phyloP scores from a whole-genome alignment of 2,888 invertebrate species.

The Cheilosia vernalis region DNA sequence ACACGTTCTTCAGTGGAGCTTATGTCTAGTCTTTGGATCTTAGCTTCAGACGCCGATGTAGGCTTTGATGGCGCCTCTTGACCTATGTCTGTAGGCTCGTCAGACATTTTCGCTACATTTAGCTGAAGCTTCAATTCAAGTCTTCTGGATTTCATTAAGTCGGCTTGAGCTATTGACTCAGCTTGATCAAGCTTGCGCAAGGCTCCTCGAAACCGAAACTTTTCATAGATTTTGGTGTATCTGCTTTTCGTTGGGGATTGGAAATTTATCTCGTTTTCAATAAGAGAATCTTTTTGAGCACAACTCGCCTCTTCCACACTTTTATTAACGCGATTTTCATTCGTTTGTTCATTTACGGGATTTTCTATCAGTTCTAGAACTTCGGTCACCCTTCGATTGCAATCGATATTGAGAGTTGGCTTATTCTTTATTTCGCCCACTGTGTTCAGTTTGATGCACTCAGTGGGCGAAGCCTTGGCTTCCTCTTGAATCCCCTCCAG shows the following conservation, averaged over 20 bases:
- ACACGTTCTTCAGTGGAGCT: too few species aligned
- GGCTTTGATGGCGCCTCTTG: neutral
- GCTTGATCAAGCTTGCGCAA: slow-evolving; percentile 74
- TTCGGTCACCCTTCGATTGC: slow-evolving; percentile 16
- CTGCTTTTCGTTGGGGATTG: slow-evolving; percentile 68
- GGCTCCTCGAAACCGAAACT: slow-evolving; percentile 79
- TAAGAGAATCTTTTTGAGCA: neutral
- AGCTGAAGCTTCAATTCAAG: neutral
- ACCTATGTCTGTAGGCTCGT: neutral
- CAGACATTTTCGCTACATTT: neutral
- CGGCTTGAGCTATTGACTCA: neutral
- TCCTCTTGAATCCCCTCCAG: slow-evolving; percentile 71
- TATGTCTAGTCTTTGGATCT: slow-evolving; percentile 16
- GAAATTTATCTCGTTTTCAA: neutral
- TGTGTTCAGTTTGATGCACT: neutral
- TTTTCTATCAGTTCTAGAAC: slow-evolving; percentile 31
- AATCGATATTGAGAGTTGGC: neutral
- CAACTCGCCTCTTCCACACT: neutral
- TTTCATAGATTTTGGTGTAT: slow-evolving; percentile 81
- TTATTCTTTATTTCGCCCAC: neutral
- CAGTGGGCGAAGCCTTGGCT: neutral
- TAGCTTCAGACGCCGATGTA: slow-evolving; percentile 7
- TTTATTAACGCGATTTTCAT: neutral
- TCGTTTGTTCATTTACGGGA: neutral
- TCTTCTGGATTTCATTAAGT: neutral